A percentile compares a stretch with the other conserved stretches of the same genome.
Evolutionary conservation across 2,797 vertebrate genomes (phyloP).

Genomic region (Poeciliopsis gracilis): DNA sequence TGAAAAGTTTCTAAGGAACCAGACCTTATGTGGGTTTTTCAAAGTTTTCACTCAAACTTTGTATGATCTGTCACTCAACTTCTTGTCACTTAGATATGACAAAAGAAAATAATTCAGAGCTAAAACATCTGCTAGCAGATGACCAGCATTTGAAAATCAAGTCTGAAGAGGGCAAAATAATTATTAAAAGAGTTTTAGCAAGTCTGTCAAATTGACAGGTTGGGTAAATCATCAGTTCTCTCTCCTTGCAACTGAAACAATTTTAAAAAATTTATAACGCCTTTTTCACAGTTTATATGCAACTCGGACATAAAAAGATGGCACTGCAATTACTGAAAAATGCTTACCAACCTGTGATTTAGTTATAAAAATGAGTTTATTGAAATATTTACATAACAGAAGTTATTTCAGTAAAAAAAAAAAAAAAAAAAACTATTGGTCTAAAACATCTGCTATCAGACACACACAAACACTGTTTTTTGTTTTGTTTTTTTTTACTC

Average conservation of each 20-base stretch:
- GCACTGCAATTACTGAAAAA: not conserved
- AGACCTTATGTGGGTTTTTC: not conserved
- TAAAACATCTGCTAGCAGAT: not conserved
- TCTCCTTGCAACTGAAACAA: not conserved
- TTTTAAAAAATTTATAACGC: not conserved
- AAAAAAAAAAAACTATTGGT: slow-evolving; percentile 18
- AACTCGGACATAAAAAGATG: not conserved
- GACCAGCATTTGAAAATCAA: not conserved
- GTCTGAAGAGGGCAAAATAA: not conserved
- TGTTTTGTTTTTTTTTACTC: not conserved
- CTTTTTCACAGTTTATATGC: not conserved
- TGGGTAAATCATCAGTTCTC: not conserved
- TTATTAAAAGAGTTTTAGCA: not conserved
- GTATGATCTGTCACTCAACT: not conserved
- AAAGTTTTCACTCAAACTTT: not conserved
- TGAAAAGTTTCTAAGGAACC: not conserved
- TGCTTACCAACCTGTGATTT: slow-evolving; percentile 9
- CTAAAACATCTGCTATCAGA: not conserved
- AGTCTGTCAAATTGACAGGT: not conserved
- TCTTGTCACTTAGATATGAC: not conserved
- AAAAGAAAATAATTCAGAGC: not conserved
- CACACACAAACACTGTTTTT: slow-evolving; percentile 1
- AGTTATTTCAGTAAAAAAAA: slow-evolving; percentile 28
- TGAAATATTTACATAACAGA: slow-evolving; percentile 82
- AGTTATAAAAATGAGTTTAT: slow-evolving; percentile 74